A percentile compares a stretch with the other conserved stretches of the same genome.
These are phyloP conservation scores for Tigriopus californicus DNA, from an alignment of 2,888 invertebrate genomes.

Conservation along the genomic window DNA sequence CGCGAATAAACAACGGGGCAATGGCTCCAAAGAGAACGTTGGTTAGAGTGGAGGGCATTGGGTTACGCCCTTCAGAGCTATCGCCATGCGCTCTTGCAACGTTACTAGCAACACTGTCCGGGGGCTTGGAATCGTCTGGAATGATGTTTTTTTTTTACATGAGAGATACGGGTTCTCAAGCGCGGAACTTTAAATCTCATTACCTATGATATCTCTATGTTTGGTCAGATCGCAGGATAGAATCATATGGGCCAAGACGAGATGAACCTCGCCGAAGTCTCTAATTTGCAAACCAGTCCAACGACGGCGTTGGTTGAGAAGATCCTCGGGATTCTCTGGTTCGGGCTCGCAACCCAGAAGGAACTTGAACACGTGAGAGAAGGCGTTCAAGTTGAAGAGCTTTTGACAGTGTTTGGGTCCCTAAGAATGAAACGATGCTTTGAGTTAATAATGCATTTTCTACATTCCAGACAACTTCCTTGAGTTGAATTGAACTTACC, in stretches of 20 bases:
- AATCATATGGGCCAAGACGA: constrained; percentile 28
- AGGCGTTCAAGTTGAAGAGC: constrained; percentile 27
- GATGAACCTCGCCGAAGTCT: constrained; percentile 30
- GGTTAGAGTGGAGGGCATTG: neutral
- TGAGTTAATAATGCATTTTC: neutral
- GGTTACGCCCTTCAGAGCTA: neutral
- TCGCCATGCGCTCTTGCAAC: no score
- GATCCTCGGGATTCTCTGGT: neutral
- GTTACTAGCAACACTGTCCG: no score
- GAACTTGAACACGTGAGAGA: constrained; percentile 27
- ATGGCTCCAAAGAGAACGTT: neutral
- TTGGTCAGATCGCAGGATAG: constrained; percentile 24
- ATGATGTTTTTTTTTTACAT: neutral
- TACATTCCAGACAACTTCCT: neutral
- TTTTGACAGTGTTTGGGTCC: constrained; percentile 29
- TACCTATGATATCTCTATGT: neutral
- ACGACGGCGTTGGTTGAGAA: constrained; percentile 20
- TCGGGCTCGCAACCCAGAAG: constrained; percentile 25
- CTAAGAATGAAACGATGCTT: constrained; percentile 21
- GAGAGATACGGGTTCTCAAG: neutral
- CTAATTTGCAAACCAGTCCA: constrained; percentile 31
- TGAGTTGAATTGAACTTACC: constrained; percentile 13
- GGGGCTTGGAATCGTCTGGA: no score
- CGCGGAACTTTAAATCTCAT: neutral
- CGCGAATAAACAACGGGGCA: constrained; percentile 9